These are phyloP conservation scores for Pseudoips prasinana DNA, from an alignment of 2,888 invertebrate species.

Conservation along the genomic window DNA sequence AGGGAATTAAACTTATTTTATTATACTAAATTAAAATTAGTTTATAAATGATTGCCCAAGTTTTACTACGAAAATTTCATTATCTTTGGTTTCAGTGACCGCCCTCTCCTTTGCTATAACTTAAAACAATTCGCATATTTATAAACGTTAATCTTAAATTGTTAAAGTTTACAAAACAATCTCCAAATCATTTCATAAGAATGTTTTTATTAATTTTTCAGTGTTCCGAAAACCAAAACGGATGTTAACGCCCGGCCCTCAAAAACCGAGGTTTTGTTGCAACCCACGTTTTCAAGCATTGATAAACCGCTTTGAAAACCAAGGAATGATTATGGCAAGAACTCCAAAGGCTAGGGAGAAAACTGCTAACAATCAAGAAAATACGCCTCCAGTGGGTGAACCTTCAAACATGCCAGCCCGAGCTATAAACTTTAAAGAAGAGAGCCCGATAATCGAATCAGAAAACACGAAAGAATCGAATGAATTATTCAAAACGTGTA, in stretches of 20 bases:
- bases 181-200: neutral
- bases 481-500: conserved; percentile 66
- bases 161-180: conserved; percentile 5
- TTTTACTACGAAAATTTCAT: no score
- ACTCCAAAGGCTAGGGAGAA: conserved; percentile 58
- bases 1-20: no score
- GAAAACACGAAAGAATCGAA: conserved; percentile 58
- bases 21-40: no score
- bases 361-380: conserved; percentile 39
- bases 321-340: conserved; percentile 53
- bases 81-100: conserved; percentile 1
- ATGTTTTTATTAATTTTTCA: conserved; percentile 35
- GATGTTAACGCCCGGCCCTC: conserved; percentile 73
- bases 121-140: conserved; percentile 8
- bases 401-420: conserved; percentile 59
- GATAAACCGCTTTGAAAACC: conserved; percentile 68
- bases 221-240: conserved; percentile 73
- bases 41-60: no score
- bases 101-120: conserved; percentile 6
- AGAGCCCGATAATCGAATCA: conserved; percentile 58
- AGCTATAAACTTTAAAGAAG: conserved; percentile 74
- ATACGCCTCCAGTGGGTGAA: conserved; percentile 62
- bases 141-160: conserved; percentile 8
- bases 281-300: conserved; percentile 75
- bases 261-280: conserved; percentile 51